These are phyloP conservation scores for Arbacia lixula DNA, from an alignment of 53 echinoderm and acorn worm genomes.

Conservation along the genomic window DNA sequence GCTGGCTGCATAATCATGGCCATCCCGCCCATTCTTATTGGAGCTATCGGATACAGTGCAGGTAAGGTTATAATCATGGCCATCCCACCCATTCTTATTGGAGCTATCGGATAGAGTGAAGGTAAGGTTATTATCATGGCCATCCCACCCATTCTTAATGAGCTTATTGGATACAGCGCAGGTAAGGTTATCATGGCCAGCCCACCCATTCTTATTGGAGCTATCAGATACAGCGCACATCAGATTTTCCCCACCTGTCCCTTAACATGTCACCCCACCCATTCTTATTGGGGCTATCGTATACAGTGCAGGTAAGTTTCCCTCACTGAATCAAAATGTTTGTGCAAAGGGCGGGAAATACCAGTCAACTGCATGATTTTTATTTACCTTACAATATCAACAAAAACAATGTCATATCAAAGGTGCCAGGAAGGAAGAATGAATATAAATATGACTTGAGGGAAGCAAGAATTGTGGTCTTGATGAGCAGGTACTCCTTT, in stretches of 20 bases:
- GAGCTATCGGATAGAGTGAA: slow-evolving; percentile 87
- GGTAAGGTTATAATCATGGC: slow-evolving; percentile 72
- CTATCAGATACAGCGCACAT: slow-evolving; percentile 84
- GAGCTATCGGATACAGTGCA: slow-evolving; percentile 88
- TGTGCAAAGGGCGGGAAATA: too few species aligned
- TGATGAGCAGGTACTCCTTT: neutral
- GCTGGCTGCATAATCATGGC: slow-evolving; percentile 93
- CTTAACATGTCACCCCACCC: slow-evolving; percentile 91
- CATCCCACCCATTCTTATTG: slow-evolving; percentile 93
- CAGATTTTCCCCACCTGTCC: too few species aligned
- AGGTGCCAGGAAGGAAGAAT: too few species aligned
- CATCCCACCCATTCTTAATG: neutral
- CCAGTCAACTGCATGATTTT: too few species aligned
- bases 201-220: slow-evolving; percentile 95
- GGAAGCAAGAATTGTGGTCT: too few species aligned
- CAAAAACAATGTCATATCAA: too few species aligned
- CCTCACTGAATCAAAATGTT: too few species aligned
- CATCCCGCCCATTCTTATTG: slow-evolving; percentile 93
- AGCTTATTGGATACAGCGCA: neutral
- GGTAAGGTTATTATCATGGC: slow-evolving; percentile 54
- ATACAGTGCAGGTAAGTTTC: slow-evolving; percentile 74
- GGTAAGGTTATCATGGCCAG: slow-evolving; percentile 79
- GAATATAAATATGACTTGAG: too few species aligned
- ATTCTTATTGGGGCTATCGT: slow-evolving; percentile 97
- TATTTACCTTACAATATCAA: too few species aligned